Base-by-base conservation (phyloP, 2,888 invertebrate species). In the Melanostoma mellinum region DNA sequence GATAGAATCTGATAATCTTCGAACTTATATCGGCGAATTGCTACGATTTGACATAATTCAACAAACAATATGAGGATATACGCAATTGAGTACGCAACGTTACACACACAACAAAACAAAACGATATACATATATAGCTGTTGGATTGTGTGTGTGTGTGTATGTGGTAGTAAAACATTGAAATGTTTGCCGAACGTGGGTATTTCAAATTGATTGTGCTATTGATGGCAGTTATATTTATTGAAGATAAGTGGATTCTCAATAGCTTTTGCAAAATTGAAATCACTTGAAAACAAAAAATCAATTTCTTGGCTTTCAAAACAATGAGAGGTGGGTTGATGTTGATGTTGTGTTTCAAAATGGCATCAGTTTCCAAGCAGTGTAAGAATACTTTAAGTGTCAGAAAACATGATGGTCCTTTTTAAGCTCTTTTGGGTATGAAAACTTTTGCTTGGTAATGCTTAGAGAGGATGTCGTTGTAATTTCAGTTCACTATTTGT, bases 101-200 rank as follows among this genome's bases (percentile, higher is more conserved):
- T 20, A n/a, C 8, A 56, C 58, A 32, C 65, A 73, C 32, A 63
- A 20, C 20, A 1, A 20, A n/a, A 38, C 46, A 38, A 9, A 48
- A 61, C 38, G 9, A 0, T 1, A 30, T n/a, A n/a, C n/a, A n/a
- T n/a, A n/a, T n/a, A n/a, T 35, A 8, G 10, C 33, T 35, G 10
- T n/a, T 35, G 9, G 4, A 40, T n/a, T 3, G 36, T 38, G 35
- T 20, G 50, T 20, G 1, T 20, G 20, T 20, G 20, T 20, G 50
- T 20, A 20, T 20, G 20, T 20, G 20, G 33, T 42, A 63, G 63
- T 52, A 50, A 63, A 20, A 63, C 63, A 69, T 56, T 72, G 76
- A 60, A 48, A 20, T 72, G 81, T 81, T 81, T 81, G 48, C 72
- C 38, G 76, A 76, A 81, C 81, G 72, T 81, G 72, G 76, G 61